These are phyloP conservation scores for Acheta domesticus DNA, from an alignment of 2,888 invertebrate genomes.

Conservation along the genomic window DNA sequence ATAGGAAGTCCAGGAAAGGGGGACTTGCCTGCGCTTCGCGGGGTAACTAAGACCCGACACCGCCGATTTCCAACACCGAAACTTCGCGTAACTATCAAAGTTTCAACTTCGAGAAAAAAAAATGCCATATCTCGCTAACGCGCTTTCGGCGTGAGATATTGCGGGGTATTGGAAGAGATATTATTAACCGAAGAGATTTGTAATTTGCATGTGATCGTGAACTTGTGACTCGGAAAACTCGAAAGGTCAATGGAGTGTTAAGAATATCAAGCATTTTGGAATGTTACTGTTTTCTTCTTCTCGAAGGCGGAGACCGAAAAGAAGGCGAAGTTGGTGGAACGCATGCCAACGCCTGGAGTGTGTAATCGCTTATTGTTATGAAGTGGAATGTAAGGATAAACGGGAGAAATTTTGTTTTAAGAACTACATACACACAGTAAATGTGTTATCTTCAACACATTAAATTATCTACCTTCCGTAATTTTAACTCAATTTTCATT, in stretches of 20 bases:
- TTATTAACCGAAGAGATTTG: not conserved
- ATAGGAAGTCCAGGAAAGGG: not conserved
- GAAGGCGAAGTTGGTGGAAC: not conserved
- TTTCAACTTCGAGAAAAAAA: not conserved
- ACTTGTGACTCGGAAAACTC: not conserved
- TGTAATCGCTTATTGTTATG: no score
- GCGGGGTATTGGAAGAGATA: not conserved
- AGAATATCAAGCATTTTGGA: conserved; percentile 6
- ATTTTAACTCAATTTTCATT: no score
- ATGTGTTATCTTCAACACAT: no score
- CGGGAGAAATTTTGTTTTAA: no score
- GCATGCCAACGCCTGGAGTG: no score
- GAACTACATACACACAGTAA: no score
- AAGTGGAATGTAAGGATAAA: no score
- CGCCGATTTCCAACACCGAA: conserved; percentile 5
- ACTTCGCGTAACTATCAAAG: conserved; percentile 1
- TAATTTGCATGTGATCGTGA: conserved; percentile 10
- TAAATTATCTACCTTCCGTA: no score
- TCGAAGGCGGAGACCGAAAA: not conserved
- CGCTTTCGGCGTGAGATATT: not conserved
- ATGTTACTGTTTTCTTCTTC: not conserved
- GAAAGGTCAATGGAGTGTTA: not conserved
- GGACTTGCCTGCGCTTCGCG: not conserved
- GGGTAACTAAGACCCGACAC: not conserved
- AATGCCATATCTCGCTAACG: not conserved